Conservation (phyloP, 2,797 vertebrate species). For the Remorina albescens region DNA sequence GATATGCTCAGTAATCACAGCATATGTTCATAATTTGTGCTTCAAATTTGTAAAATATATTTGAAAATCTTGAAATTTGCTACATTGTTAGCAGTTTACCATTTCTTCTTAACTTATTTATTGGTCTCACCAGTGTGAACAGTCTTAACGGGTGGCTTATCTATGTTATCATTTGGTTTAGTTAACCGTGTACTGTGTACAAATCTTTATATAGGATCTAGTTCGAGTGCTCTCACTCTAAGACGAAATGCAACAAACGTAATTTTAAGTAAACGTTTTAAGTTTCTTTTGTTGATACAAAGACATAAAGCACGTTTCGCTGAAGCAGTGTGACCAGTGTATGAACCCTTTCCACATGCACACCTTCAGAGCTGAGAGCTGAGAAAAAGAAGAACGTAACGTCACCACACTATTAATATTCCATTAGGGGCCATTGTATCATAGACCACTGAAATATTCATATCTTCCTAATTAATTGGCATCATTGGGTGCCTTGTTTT, state of each 20-base stretch:
- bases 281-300: not conserved
- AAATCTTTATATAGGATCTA: not conserved
- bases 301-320: not conserved
- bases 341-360: slow-evolving; percentile 61
- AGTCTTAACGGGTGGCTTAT: not conserved
- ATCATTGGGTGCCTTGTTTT: slow-evolving; percentile 78
- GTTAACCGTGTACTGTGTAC: not conserved
- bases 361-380: slow-evolving; percentile 73
- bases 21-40: not conserved
- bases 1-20: not conserved
- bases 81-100: no score
- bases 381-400: slow-evolving; percentile 72
- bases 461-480: slow-evolving; percentile 86
- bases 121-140: not conserved
- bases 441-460: slow-evolving; percentile 86
- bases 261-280: not conserved
- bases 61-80: not conserved
- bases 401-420: slow-evolving; percentile 85
- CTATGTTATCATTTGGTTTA: not conserved
- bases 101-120: no score
- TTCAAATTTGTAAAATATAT: not conserved
- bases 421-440: slow-evolving; percentile 83
- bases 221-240: not conserved
- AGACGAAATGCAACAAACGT: no score
- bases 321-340: slow-evolving; percentile 52